phyloP scores from a whole-genome alignment of 2,888 invertebrate species.

The Esperia sulphurella region DNA sequence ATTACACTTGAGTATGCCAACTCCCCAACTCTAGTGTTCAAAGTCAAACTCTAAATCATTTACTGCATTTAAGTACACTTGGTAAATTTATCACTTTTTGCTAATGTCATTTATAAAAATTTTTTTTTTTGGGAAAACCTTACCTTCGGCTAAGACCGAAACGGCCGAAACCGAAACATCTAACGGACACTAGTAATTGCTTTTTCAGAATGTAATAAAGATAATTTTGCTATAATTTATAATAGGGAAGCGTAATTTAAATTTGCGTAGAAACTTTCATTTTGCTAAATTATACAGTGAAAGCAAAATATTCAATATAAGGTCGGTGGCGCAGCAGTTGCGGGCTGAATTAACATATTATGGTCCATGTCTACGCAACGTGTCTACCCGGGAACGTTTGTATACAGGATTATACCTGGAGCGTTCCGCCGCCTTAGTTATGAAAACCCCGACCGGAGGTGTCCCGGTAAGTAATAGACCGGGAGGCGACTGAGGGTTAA shows the following conservation, averaged over 20 bases:
- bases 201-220: constrained; percentile 8
- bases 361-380: constrained; percentile 37
- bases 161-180: neutral
- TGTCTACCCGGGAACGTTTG: constrained; percentile 38
- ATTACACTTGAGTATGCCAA: too few species aligned
- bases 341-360: constrained; percentile 56
- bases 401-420: constrained; percentile 46
- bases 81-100: too few species aligned
- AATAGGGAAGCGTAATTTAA: constrained; percentile 6
- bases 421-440: constrained; percentile 34
- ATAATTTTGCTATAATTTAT: constrained; percentile 10
- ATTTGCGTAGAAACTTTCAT: constrained; percentile 34
- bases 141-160: neutral
- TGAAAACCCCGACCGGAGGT: constrained; percentile 27
- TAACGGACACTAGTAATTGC: constrained; percentile 2
- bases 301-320: constrained; percentile 60
- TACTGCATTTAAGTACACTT: too few species aligned
- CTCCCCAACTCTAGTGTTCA: too few species aligned
- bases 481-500: neutral
- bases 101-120: too few species aligned
- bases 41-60: too few species aligned
- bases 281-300: constrained; percentile 52
- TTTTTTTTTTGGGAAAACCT: too few species aligned
- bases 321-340: constrained; percentile 42
- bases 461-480: neutral